A percentile compares a stretch with the other conserved stretches of the same genome.
Evolutionary conservation across 2,888 invertebrate species (phyloP).

Genomic region (Colostygia pectinataria): DNA sequence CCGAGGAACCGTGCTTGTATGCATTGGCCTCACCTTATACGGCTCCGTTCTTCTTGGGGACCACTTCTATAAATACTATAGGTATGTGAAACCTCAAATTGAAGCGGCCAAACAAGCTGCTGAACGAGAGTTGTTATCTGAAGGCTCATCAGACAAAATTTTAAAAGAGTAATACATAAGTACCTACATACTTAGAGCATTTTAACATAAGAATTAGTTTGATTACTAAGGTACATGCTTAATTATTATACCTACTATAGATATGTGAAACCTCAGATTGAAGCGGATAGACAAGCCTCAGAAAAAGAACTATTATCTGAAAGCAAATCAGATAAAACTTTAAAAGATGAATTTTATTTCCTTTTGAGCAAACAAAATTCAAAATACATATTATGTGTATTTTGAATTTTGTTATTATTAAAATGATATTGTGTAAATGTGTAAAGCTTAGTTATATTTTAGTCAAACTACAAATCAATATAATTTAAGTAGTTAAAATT

Average conservation of each 20-base stretch:
- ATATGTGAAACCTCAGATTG: constrained; percentile 15
- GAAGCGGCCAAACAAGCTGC: constrained; percentile 60
- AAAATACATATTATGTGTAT: too few species aligned
- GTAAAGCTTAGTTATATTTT: constrained; percentile 35
- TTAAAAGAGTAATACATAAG: constrained; percentile 40
- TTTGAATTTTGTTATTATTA: too few species aligned
- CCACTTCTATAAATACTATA: constrained; percentile 69
- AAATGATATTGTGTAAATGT: constrained; percentile 32
- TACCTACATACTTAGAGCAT: constrained; percentile 1
- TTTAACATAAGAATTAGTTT: too few species aligned
- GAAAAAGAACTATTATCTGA: constrained; percentile 16
- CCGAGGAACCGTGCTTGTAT: constrained; percentile 68
- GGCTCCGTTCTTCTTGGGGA: constrained; percentile 57
- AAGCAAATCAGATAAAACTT: constrained; percentile 9
- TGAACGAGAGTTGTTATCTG: constrained; percentile 71
- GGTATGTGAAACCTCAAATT: constrained; percentile 68
- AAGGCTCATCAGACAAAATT: constrained; percentile 73
- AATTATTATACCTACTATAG: neutral
- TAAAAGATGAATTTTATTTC: constrained; percentile 2
- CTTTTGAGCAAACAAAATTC: too few species aligned
- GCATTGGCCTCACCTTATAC: constrained; percentile 70
- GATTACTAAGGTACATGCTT: too few species aligned
- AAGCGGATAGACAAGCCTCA: constrained; percentile 12
- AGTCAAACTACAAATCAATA: constrained; percentile 42
- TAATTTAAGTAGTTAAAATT: neutral